Evolutionary conservation across 2,888 invertebrate species (phyloP), one percentile per base, ranked within the genome.

Genomic region (Drosophila anomalipes): DNA sequence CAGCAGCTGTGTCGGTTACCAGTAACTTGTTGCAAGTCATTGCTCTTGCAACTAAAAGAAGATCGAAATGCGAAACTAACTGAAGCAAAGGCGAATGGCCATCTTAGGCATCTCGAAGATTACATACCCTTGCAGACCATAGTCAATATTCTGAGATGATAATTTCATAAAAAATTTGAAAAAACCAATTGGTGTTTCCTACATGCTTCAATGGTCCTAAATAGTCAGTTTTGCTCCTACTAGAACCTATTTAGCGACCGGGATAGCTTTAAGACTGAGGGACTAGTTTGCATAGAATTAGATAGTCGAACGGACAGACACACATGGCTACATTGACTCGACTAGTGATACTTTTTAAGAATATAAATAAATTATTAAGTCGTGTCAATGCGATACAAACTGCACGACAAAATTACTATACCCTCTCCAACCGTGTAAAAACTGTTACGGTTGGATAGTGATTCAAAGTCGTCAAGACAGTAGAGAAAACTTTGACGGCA

Each of bases 1-100:
- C 37, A 37, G 22, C 32, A 37, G 37, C 35, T n/a, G 59, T 16
- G 26, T 26, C 16, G 28, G 47, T 47, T 47, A 26, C 16, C 47
- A 26, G 26, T 47, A 26, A 47, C 47, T 47, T 47, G 47, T 26
- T 47, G 47, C 47, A 47, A 47, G 47, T 47, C 47, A 47, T 47
- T 47, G 47, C 47, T 9, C 47, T 16, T 9, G 16, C 47, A 26
- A 47, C 26, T 47, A 47, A 47, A 26, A 26, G 7, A 22, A 47
- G 26, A 47, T 26, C 47, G 16, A 47, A 26, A 16, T 47, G 9
- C 1, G 26, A 26, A 26, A 47, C 16, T 26, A 47, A 16, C 47
- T 22, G 47, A 7, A 22, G 47, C 47, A 47, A 22, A 47, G 4
- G 16, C 4, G 7, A 22, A 22, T 47, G 7, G 16, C 16, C 26